A percentile compares a stretch with the other conserved stretches of the same genome.
Conservation (phyloP, 2,113 vertebrate genomes). For the Eudorcas thomsonii region DNA sequence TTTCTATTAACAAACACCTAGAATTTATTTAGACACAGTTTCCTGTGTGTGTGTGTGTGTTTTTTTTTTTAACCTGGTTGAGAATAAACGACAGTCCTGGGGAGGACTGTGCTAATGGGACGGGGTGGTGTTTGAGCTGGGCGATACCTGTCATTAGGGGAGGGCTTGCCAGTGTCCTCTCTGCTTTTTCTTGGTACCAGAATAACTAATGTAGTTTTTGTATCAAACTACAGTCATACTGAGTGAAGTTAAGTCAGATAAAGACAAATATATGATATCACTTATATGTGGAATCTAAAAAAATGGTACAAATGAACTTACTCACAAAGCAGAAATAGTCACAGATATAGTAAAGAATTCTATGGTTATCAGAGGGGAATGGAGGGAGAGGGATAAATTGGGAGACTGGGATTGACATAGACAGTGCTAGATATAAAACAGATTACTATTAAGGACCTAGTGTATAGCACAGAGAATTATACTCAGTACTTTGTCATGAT, state of each 20-base stretch:
- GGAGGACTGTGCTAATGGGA: neutral
- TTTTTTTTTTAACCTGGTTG: neutral
- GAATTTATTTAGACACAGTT: neutral
- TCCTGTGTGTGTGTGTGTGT: neutral
- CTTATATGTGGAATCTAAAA: neutral
- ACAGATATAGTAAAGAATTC: neutral
- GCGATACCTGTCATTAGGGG: neutral
- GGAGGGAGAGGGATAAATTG: neutral
- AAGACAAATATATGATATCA: neutral
- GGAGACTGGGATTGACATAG: neutral
- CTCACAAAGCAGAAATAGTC: neutral
- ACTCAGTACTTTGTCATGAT: neutral
- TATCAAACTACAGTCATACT: neutral
- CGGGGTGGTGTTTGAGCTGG: neutral
- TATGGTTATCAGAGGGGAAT: neutral
- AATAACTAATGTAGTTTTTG: neutral
- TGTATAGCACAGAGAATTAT: neutral
- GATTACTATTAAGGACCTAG: neutral
- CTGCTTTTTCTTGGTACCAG: neutral
- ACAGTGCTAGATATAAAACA: neutral
- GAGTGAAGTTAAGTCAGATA: neutral
- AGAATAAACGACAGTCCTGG: neutral
- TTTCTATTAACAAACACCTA: neutral
- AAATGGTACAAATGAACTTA: neutral
- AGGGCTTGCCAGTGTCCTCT: neutral